Evolutionary conservation across 1,140 invertebrate genomes (phyloP).

Genomic region (Penaeus vannamei): DNA sequence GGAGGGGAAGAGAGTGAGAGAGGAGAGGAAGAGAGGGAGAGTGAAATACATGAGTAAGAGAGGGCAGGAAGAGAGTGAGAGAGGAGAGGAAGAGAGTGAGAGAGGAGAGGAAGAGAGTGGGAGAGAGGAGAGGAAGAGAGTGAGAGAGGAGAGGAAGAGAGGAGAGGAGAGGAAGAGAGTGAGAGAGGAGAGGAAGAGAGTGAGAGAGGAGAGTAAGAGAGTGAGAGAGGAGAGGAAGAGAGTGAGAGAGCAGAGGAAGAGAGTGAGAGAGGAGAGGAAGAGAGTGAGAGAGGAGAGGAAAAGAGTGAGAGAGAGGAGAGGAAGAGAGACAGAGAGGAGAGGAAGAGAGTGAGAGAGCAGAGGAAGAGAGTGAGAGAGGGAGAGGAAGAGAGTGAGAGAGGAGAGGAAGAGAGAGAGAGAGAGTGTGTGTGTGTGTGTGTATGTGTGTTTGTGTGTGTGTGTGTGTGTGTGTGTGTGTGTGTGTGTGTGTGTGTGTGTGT

Average conservation of each 20-base stretch:
- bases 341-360: conserved; percentile 5
- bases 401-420: too few relatives aligned
- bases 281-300: not conserved
- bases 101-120: too few relatives aligned
- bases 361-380: too few relatives aligned
- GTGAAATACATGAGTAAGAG: too few relatives aligned
- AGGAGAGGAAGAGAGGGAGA: too few relatives aligned
- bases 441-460: too few relatives aligned
- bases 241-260: not conserved
- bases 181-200: not conserved
- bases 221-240: conserved; percentile 7
- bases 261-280: not conserved
- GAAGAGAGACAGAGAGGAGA: not conserved
- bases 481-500: too few relatives aligned
- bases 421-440: too few relatives aligned
- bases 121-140: not conserved
- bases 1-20: fast-evolving
- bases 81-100: not conserved
- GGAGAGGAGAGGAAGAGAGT: not conserved
- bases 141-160: not conserved
- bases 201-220: conserved; percentile 20
- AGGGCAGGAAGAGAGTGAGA: too few relatives aligned
- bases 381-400: too few relatives aligned
- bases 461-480: too few relatives aligned
- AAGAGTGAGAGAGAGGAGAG: not conserved